These are phyloP conservation scores for Toxotes lorentzi DNA, from an alignment of 2,797 vertebrate species.

Conservation along the genomic window DNA sequence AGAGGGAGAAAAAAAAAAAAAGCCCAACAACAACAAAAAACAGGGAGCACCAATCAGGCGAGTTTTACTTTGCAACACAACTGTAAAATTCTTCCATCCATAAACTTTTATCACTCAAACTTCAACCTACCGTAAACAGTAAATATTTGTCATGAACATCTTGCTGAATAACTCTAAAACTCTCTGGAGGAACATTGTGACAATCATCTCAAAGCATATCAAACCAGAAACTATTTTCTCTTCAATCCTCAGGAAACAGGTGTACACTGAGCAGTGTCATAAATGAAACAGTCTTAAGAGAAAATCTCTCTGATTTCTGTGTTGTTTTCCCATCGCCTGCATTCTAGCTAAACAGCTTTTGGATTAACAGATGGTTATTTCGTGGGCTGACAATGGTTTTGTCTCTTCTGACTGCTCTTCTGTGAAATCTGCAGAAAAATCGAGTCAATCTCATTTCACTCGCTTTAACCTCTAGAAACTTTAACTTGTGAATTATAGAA, in stretches of 20 bases:
- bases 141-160: conserved; percentile 36
- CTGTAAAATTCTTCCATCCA: not conserved
- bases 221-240: conserved; percentile 34
- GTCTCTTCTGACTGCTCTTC: conserved; percentile 67
- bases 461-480: conserved; percentile 61
- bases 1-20: not conserved
- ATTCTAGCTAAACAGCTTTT: conserved; percentile 67
- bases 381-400: conserved; percentile 67
- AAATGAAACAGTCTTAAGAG: conserved; percentile 26
- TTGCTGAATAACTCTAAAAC: conserved; percentile 22
- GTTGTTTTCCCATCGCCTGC: conserved; percentile 63
- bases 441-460: conserved; percentile 47
- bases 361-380: conserved; percentile 74
- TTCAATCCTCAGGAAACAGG: conserved; percentile 43
- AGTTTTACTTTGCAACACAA: not conserved
- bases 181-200: conserved; percentile 20
- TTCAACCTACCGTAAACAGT: conserved; percentile 11
- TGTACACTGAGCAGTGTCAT: conserved; percentile 34
- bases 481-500: conserved; percentile 50
- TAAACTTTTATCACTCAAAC: conserved; percentile 8
- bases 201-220: conserved; percentile 37
- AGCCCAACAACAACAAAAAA: not conserved
- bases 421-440: conserved; percentile 59
- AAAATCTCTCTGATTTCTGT: conserved; percentile 55
- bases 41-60: not conserved